A percentile compares a stretch with the other conserved stretches of the same genome.
Conservation (phyloP, 2,888 invertebrate genomes). For the Drosophila anomelani region DNA sequence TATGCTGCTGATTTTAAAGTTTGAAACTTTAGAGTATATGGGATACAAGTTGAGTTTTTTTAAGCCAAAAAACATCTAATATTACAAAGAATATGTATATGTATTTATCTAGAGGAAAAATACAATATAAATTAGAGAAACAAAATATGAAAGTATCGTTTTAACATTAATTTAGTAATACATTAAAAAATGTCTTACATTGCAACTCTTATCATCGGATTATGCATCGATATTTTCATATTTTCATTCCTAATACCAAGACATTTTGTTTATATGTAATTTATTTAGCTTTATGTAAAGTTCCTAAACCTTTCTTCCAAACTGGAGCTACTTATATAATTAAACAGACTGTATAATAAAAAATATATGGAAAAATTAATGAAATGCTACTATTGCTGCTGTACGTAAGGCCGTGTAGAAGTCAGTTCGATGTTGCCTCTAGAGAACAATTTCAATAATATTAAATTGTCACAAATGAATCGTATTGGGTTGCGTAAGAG, state of each 20-base stretch:
- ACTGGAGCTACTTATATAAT: neutral
- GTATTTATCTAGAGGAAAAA: neutral
- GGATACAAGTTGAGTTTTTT: neutral
- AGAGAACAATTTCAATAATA: constrained; percentile 14
- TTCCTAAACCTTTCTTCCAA: neutral
- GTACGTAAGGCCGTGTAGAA: constrained; percentile 8
- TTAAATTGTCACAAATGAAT: constrained; percentile 9
- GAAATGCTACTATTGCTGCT: constrained; percentile 17
- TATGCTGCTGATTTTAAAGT: constrained; percentile 6
- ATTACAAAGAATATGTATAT: neutral
- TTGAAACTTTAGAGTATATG: neutral
- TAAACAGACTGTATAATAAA: neutral
- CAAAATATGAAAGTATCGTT: too few species aligned
- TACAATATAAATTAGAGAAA: too few species aligned
- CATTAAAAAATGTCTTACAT: too few species aligned
- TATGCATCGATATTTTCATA: too few species aligned
- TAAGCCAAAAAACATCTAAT: neutral
- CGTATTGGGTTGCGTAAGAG: neutral
- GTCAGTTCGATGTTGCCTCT: constrained; percentile 26
- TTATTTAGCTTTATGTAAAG: neutral
- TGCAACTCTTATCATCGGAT: too few species aligned
- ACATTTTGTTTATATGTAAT: neutral
- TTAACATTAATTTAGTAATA: too few species aligned
- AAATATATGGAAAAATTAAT: constrained; percentile 1
- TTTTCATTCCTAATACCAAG: neutral